Conservation (phyloP, 30 jellyfish, hydroid and myxozoan genomes). For the Phacellophora camtschatica region DNA sequence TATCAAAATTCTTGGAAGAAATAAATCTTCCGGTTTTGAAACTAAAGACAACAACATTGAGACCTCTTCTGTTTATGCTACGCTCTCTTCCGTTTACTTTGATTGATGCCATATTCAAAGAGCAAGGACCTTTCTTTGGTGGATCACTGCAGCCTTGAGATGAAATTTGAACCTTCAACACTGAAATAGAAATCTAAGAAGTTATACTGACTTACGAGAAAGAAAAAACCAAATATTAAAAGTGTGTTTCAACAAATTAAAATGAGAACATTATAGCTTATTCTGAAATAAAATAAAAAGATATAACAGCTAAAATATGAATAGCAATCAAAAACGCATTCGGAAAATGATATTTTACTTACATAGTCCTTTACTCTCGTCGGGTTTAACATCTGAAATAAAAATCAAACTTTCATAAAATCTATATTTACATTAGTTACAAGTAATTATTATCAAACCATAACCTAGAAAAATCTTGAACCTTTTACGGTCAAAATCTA, state of each 20-base stretch:
- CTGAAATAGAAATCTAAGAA: background rate
- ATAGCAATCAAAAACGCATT: background rate
- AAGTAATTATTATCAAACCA: too few relatives aligned
- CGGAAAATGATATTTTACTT: background rate
- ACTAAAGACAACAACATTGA: slow-evolving; percentile 66
- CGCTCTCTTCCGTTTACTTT: slow-evolving; percentile 72
- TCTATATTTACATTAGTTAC: too few relatives aligned
- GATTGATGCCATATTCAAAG: slow-evolving; percentile 37
- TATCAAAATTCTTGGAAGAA: slow-evolving; percentile 52
- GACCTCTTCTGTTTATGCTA: slow-evolving; percentile 54
- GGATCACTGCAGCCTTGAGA: slow-evolving; percentile 78
- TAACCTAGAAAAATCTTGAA: too few relatives aligned
- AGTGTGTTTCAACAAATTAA: too few relatives aligned
- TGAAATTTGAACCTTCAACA: slow-evolving; percentile 46
- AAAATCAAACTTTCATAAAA: slow-evolving; percentile 7
- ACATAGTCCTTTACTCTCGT: slow-evolving; percentile 60
- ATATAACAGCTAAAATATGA: background rate
- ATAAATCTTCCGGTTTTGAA: slow-evolving; percentile 52
- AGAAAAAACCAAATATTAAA: too few relatives aligned
- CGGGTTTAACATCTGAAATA: slow-evolving; percentile 48
- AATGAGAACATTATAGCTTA: background rate
- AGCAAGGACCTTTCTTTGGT: slow-evolving; percentile 44
- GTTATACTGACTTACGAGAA: too few relatives aligned
- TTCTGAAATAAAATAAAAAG: background rate
- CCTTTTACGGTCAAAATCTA: too few relatives aligned